These are phyloP conservation scores for Gymnogyps californianus DNA, from an alignment of 2,113 vertebrate genomes.

Conservation along the genomic window DNA sequence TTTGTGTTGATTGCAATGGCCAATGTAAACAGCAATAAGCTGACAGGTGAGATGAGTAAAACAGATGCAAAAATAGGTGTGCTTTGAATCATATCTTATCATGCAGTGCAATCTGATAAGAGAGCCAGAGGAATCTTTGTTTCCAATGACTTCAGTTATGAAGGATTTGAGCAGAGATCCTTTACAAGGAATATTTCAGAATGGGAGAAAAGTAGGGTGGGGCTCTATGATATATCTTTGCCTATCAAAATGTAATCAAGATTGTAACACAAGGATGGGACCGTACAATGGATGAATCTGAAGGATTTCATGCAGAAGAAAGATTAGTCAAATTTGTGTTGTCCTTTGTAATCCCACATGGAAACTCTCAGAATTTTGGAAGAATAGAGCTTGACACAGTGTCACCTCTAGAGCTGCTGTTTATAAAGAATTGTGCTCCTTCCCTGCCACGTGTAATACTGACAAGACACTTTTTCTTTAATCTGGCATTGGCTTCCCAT, in stretches of 20 bases:
- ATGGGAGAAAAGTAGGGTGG: neutral
- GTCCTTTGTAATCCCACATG: neutral
- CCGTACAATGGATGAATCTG: accelerated
- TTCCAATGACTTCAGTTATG: neutral
- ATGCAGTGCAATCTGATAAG: neutral
- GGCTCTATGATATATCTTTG: neutral
- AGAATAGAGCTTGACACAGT: neutral
- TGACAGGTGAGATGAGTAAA: neutral
- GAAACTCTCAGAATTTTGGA: neutral
- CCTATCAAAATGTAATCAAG: neutral
- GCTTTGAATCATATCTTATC: neutral
- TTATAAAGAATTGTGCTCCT: neutral
- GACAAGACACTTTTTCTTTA: neutral
- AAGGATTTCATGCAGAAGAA: neutral
- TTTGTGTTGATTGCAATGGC: neutral
- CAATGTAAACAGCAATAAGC: neutral
- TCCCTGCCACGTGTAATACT: neutral
- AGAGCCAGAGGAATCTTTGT: neutral
- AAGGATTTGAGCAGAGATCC: neutral
- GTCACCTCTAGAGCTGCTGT: neutral
- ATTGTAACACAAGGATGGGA: neutral
- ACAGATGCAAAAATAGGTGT: neutral
- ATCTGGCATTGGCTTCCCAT: neutral
- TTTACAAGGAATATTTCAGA: neutral
- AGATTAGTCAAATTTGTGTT: neutral